These are phyloP conservation scores for Chiroxiphia lanceolata DNA, from an alignment of 2,797 vertebrate genomes.

Conservation along the genomic window DNA sequence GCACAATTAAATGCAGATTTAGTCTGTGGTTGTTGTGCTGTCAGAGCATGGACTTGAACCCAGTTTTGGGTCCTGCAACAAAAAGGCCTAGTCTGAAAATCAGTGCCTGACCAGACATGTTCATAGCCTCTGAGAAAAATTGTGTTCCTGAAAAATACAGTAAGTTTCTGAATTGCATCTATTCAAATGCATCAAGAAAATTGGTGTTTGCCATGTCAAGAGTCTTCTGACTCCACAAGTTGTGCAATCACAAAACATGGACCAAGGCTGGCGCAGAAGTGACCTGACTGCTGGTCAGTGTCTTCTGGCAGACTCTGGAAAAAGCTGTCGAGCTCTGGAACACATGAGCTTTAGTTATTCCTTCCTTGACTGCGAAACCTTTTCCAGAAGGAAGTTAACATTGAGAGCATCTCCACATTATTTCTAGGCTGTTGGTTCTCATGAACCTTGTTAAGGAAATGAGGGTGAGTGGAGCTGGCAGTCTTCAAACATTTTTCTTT, in stretches of 20 bases:
- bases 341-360: not conserved
- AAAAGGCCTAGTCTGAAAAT: not conserved
- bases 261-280: not conserved
- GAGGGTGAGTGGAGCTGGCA: not conserved
- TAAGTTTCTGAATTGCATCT: not conserved
- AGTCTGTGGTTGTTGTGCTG: not conserved
- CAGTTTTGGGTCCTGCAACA: not conserved
- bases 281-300: not conserved
- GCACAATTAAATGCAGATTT: not conserved
- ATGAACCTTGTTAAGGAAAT: not conserved
- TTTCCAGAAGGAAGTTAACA: not conserved
- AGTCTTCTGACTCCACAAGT: not conserved
- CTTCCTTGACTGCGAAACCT: not conserved
- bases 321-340: not conserved
- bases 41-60: not conserved
- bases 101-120: not conserved
- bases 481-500: not conserved
- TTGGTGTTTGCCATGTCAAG: not conserved
- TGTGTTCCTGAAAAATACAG: not conserved
- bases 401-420: fast-evolving
- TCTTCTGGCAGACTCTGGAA: not conserved
- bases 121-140: not conserved
- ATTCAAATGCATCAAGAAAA: not conserved
- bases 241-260: not conserved
- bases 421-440: not conserved